Evolutionary conservation across 1,140 invertebrate genomes (phyloP), one percentile per base, ranked within the genome.

Genomic region (Neelides sp.): DNA sequence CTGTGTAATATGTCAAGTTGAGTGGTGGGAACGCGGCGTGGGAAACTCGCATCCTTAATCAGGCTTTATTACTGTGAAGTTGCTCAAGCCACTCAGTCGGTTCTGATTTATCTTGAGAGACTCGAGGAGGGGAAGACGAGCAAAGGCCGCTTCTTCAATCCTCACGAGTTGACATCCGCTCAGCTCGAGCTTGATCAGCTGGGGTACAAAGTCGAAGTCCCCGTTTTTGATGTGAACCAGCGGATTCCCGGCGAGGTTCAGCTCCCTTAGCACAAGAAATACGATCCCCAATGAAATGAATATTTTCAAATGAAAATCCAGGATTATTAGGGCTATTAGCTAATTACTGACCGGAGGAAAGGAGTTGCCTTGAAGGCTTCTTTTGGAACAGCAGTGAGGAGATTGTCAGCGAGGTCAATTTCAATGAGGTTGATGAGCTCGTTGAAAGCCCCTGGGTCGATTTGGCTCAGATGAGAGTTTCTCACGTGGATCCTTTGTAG

Each of bases 341-440:
- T n/a, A n/a, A n/a, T 20, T 10, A 4, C 36, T 13, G 37, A 48
- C 51, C 85, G 70, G 26, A 93, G 69, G 52, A 83, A 85, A 0
- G 81, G 83, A 1, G 80, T 79, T 59, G 84, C 77, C 30, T 75
- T 71, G 57, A 91, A 80, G 28, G 82, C 83, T 47, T 72, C 68
- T n/a, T 79, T 80, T 13, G 86, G 86, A 57, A 93, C 77, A 1
- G 72, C 67, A 3, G 77, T 80, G 7, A 93, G 72, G 52, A 82
- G 70, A 69, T 93, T 93, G 56, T 81, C 73, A 24, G 83, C 86
- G 3, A 93, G 69, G 66, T 92, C 86, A 61, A 93, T 70, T 65
- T 90, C 87, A 27, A 91, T 79, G 34, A 91, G 75, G 69, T 92
- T 92, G 35, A 83, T 86, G 3, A 91, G 71, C 15, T 83, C 82